Percentiles rank a stretch among this genome's conserved stretches.
phyloP scores from a whole-genome alignment of 2,888 invertebrate species.

The Camponotus fellah region DNA sequence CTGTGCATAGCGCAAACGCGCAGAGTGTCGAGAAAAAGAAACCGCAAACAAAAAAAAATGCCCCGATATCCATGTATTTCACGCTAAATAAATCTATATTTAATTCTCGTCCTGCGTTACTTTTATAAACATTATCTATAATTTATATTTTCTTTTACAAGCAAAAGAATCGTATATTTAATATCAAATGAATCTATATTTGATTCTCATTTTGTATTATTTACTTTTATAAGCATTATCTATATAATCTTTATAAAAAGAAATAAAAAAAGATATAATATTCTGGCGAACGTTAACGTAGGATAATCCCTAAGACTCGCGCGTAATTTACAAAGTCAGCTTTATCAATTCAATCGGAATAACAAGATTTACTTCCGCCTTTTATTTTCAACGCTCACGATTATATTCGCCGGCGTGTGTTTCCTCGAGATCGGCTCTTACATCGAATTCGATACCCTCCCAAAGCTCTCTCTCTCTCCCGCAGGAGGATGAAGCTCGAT shows the following conservation, averaged over 20 bases:
- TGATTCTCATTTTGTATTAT: neutral
- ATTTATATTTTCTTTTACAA: no score
- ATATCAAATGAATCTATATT: neutral
- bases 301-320: neutral
- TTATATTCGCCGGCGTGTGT: slow-evolving; percentile 15
- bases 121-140: neutral
- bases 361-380: neutral
- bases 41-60: neutral
- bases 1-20: neutral
- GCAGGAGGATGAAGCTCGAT: slow-evolving; percentile 44
- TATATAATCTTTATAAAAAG: neutral
- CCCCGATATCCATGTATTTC: neutral
- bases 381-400: slow-evolving; percentile 19
- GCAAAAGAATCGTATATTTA: neutral
- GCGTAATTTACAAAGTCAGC: neutral
- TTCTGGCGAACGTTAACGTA: neutral
- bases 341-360: neutral
- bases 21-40: neutral
- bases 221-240: neutral
- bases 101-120: neutral
- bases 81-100: neutral
- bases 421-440: slow-evolving; percentile 35
- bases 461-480: slow-evolving; percentile 2
- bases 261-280: neutral
- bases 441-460: slow-evolving; percentile 38